Evolutionary conservation across 2,888 invertebrate species (phyloP), one percentile per base, ranked within the genome.

Genomic region (Augochlorella aurata): DNA sequence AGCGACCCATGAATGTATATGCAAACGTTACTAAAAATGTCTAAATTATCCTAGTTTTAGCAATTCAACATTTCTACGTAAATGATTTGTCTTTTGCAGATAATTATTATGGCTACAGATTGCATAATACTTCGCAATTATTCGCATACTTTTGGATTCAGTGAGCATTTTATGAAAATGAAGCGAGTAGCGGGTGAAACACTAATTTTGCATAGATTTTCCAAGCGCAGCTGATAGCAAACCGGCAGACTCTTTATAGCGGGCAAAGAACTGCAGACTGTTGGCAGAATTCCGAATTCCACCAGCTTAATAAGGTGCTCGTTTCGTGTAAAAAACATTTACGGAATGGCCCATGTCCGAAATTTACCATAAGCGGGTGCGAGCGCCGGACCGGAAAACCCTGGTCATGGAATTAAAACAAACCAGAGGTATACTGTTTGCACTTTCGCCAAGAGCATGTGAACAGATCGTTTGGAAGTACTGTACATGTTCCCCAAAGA

Each of bases 271-370:
- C 61, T 61, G 61, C 29, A 16, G 29, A 16, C 61, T 16, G 24
- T 18, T 29, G 61, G 24, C 29, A 61, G 61, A 61, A 61, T 16
- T 24, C 29, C 61, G 61, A 29, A 61, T 61, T 29, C 61, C 61
- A 9, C 18, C 61, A 14, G 61, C 29, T 61, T 61, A 61, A 61
- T 29, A 24, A 61, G 29, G 61, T 61, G 61, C 61, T 61, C 29
- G 61, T 61, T 9, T 16, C 61, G 29, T 61, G 16, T 29, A 61
- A 29, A 61, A 61, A 61, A 61, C 61, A 61, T 61, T 61, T 61
- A 61, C 61, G 24, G 29, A 29, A 61, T 29, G 61, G 16, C 16
- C 29, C 29, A 61, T 61, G 61, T 29, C 61, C 29, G 29, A 61
- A 61, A 29, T 61, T 61, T 61, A 61, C 29, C 29, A 61, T 61